Base-by-base conservation (phyloP, 2,797 vertebrate genomes). In the Caiman crocodilus region DNA sequence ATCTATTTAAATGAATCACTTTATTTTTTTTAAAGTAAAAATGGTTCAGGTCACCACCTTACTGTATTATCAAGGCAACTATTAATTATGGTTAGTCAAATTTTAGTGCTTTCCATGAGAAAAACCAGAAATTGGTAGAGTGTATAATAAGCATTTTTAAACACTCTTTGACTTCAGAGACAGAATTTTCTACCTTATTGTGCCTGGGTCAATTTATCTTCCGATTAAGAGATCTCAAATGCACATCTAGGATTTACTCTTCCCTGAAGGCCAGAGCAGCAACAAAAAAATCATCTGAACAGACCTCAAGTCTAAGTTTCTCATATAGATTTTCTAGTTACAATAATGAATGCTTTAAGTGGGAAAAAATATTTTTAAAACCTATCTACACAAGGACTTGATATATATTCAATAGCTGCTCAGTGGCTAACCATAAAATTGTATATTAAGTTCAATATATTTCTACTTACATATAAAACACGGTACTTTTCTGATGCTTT, bases 231-330 rank as follows among this genome's bases (percentile, higher is more conserved):
- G 63, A 88, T 79, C 23, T 60, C 55, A 79, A 58, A 89, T 26
- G 90, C 7, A 79, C n/a, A 87, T 35, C 61, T 56, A 69, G 88
- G 79, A 94, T 88, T 92, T 85, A 95, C 60, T 15, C 82, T 57
- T n/a, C 71, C 86, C 74, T 50, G 42, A 50, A 50, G 42, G 42
- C 8, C 9, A 50, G 9, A 1, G 2, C 55, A 90, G 50, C 65
- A 93, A 79, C 7, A 90, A 23, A 42, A 35, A 73, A 42, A 73
- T 23, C 69, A 73, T 42, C 35, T 50, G 23, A 6, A 50, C 35
- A 25, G 32, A 9, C 28, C 14, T 65, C 56, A 75, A 90, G 10
- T 90, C 65, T 67, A 50, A 85, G 59, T 11, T 94, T 18, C 30
- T 59, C 59, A 79, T 78, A 89, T 89, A 86, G 65, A 77, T 88